These are phyloP conservation scores for Phalacrocorax carbo DNA, from an alignment of 2,113 vertebrate species.

Conservation along the genomic window DNA sequence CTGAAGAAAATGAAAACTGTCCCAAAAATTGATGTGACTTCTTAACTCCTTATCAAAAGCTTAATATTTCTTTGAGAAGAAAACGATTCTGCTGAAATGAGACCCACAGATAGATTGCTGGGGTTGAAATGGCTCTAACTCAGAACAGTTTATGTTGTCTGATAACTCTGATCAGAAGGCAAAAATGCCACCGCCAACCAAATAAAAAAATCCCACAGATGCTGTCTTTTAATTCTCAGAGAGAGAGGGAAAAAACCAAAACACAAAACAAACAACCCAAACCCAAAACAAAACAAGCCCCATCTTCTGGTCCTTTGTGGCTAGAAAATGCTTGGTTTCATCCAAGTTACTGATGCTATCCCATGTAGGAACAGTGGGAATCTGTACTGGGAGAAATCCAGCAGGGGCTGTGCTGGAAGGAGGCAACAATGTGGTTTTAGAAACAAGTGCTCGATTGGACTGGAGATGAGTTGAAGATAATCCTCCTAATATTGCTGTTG, in stretches of 20 bases:
- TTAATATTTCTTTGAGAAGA: neutral
- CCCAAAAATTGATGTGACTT: neutral
- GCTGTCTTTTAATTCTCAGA: neutral
- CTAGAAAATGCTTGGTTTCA: neutral
- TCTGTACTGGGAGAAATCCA: neutral
- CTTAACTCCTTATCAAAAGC: neutral
- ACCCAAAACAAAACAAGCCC: no score
- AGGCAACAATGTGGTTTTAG: neutral
- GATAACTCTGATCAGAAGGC: neutral
- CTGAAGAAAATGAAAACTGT: neutral
- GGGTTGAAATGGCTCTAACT: neutral
- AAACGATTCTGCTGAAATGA: neutral
- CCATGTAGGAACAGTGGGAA: neutral
- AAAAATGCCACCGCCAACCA: neutral
- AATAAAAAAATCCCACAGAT: neutral
- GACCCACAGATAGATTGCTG: neutral
- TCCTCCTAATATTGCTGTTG: neutral
- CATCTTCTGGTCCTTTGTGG: neutral
- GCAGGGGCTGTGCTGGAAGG: neutral
- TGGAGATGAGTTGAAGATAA: neutral
- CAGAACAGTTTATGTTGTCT: neutral
- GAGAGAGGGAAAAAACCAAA: neutral
- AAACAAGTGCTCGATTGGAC: neutral
- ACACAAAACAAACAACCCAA: no score
- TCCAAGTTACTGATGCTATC: neutral